A percentile compares a stretch with the other conserved stretches of the same genome.
These are phyloP conservation scores for Miniopterus natalensis DNA, from an alignment of 2,113 vertebrate genomes.

Conservation along the genomic window DNA sequence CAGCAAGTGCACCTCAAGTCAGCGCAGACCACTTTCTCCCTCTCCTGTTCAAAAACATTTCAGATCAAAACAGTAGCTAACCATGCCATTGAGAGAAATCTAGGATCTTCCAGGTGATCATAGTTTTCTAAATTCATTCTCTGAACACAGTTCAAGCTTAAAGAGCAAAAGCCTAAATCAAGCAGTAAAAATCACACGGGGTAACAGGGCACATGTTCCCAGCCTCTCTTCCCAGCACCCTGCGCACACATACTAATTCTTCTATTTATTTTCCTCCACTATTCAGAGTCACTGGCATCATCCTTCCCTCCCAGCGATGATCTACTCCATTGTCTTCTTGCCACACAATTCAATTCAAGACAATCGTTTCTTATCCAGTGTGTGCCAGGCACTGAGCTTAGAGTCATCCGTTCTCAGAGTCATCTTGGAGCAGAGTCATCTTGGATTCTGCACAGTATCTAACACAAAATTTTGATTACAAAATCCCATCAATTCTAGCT, in stretches of 20 bases:
- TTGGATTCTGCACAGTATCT: conserved; percentile 65
- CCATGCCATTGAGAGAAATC: neutral
- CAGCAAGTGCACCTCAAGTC: neutral
- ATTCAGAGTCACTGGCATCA: conserved; percentile 80
- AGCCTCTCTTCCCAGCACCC: neutral
- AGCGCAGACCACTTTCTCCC: neutral
- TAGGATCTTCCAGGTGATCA: neutral
- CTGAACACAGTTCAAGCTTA: neutral
- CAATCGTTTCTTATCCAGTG: conserved; percentile 83
- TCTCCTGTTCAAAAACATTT: neutral
- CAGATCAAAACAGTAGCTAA: neutral
- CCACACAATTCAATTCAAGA: conserved; percentile 81
- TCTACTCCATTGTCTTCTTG: conserved; percentile 80
- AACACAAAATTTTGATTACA: conserved; percentile 20
- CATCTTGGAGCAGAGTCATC: conserved; percentile 83
- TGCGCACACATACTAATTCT: conserved; percentile 62
- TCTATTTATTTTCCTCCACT: conserved; percentile 78
- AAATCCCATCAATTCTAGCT: conserved; percentile 29
- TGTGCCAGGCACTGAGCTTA: conserved; percentile 84
- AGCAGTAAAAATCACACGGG: neutral
- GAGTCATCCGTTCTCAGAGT: conserved; percentile 78
- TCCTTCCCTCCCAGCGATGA: conserved; percentile 76
- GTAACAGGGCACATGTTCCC: neutral
- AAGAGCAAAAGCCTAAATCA: conserved; percentile 30
- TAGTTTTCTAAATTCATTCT: neutral